Evolutionary conservation across 2,888 invertebrate species (phyloP).

Genomic region (Tuta absoluta): DNA sequence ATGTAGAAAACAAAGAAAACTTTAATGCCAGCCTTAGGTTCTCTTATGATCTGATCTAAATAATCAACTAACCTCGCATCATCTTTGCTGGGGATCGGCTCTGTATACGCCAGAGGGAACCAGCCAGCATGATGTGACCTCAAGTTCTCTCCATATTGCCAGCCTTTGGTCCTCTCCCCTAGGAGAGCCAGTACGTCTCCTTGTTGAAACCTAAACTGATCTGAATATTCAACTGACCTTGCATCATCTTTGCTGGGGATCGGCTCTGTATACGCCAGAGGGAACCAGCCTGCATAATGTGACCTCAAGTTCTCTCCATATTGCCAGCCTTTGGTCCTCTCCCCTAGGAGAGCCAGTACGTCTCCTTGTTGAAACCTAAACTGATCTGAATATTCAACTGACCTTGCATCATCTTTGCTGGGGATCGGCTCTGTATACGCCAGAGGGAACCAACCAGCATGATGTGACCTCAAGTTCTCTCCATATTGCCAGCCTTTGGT

Average conservation of each 20-base stretch:
- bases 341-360: constrained; percentile 92
- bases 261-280: constrained; percentile 95
- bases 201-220: not conserved
- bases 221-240: constrained; percentile 61
- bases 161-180: constrained; percentile 95
- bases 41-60: not conserved
- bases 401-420: constrained; percentile 83
- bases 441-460: constrained; percentile 96
- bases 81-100: constrained; percentile 84
- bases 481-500: constrained; percentile 99
- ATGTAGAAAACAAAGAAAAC: too few relatives aligned
- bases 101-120: constrained; percentile 98
- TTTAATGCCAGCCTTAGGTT: too few relatives aligned
- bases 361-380: too few relatives aligned
- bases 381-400: constrained; percentile 25
- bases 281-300: constrained; percentile 97
- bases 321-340: constrained; percentile 97
- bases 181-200: constrained; percentile 86
- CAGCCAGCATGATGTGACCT: constrained; percentile 95
- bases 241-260: constrained; percentile 83
- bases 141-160: constrained; percentile 98
- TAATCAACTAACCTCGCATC: constrained; percentile 75
- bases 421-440: constrained; percentile 94
- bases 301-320: constrained; percentile 96
- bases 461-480: constrained; percentile 94